Conservation (phyloP, 2,797 vertebrate species). For the Antennarius maculatus region DNA sequence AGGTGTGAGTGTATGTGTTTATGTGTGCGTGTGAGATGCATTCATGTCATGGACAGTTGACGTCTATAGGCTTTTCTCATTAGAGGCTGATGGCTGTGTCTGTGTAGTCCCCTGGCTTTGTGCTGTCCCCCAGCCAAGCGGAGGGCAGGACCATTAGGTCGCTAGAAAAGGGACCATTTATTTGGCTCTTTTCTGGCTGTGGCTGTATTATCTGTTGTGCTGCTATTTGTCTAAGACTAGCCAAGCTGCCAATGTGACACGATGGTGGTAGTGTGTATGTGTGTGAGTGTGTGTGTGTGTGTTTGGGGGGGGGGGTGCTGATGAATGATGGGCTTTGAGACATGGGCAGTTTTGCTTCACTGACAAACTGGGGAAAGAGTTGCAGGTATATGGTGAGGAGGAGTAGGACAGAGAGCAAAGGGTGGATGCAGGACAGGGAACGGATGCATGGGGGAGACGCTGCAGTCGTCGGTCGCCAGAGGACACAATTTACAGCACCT, state of each 20-base stretch:
- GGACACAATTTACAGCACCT: conserved; percentile 74
- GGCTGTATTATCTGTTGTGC: conserved; percentile 74
- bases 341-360: conserved; percentile 79
- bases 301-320: conserved; percentile 1
- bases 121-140: conserved; percentile 47
- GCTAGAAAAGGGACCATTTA: conserved; percentile 65
- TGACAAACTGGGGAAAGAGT: conserved; percentile 82
- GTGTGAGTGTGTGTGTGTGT: no score
- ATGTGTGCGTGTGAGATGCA: conserved; percentile 4
- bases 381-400: conserved; percentile 56
- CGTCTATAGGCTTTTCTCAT: conserved; percentile 33
- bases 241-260: conserved; percentile 56
- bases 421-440: conserved; percentile 29
- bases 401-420: conserved; percentile 26
- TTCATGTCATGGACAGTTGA: conserved; percentile 25
- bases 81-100: conserved; percentile 28
- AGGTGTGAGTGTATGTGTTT: conserved; percentile 2
- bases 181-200: conserved; percentile 71
- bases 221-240: conserved; percentile 78
- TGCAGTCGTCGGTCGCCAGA: conserved; percentile 36
- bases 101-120: conserved; percentile 29
- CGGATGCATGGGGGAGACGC: conserved; percentile 24
- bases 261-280: conserved; percentile 1
- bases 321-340: conserved; percentile 76
- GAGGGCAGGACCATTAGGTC: conserved; percentile 65